Base-by-base conservation (phyloP, 2,113 vertebrate species). In the Seriola dumerili region DNA sequence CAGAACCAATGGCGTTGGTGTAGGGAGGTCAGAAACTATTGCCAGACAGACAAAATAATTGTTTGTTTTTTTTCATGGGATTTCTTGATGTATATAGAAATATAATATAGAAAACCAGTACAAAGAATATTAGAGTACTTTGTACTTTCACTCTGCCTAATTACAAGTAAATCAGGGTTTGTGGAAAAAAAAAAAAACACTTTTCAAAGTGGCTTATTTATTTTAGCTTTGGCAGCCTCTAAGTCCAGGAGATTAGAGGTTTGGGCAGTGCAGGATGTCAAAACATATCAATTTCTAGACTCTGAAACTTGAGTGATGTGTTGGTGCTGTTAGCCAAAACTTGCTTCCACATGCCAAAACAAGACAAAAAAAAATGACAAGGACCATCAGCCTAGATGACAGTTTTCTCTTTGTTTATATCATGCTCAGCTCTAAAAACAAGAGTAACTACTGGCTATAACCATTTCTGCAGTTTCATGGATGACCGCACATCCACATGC, bases 221-320 rank as follows among this genome's bases (percentile, higher is more conserved):
- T 85, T 78, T 77, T 42, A 78, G 55, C 84, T 83, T 67, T 79
- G 84, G 72, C 70, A 85, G 72, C 82, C 62, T 80, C 84, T 90
- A 81, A 85, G 16, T 36, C 58, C n/a, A 3, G 29, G 9, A 86
- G 81, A 86, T 86, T 80, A 90, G 76, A 84, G 65, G 82, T 82
- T 80, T 79, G 80, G 76, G 59, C 75, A 54, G 75, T 23, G 40
- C 63, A 67, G 36, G 13, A 50, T 73, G 81, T 88, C 86, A 91
- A 87, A 91, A 88, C 84, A 91, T 23, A 63, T 90, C 79, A 85
- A 65, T 72, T 66, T 64, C 19, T 42, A 52, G 61, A 40, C 65
- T 80, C 58, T 29, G 29, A 29, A 29, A 29, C 29, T 50, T 46
- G 67, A 80, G 74, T 79, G 76, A 85, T 8, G 76, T 85, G 86